Evolutionary conservation across 1,140 invertebrate species (phyloP).

Genomic region (Drosophila nigromelanica): DNA sequence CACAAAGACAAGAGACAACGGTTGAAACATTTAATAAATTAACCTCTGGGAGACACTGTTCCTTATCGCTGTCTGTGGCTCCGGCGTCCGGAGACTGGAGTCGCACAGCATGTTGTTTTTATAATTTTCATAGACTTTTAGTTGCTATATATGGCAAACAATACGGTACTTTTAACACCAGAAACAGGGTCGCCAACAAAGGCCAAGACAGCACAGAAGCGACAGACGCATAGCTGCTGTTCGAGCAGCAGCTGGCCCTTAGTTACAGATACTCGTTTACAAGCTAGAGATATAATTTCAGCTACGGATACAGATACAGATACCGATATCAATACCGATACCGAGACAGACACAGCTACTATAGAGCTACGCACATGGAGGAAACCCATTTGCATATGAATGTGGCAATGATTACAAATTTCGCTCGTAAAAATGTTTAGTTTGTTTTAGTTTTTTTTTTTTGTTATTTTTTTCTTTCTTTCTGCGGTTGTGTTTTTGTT

Average conservation of each 20-base stretch:
- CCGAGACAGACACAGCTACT: conserved; percentile 37
- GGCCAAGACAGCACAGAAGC: conserved; percentile 79
- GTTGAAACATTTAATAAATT: conserved; percentile 73
- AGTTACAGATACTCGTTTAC: conserved; percentile 20
- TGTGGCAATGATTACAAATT: conserved; percentile 83
- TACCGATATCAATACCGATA: conserved; percentile 16
- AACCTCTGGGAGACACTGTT: conserved; percentile 42
- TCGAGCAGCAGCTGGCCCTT: conserved; percentile 75
- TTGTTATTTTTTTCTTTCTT: no score
- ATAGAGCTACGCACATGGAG: conserved; percentile 32
- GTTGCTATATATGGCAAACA: conserved; percentile 74
- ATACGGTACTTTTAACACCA: conserved; percentile 82
- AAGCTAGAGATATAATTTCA: conserved; percentile 6
- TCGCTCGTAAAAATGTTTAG: conserved; percentile 82
- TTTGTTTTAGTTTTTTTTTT: conserved; percentile 63
- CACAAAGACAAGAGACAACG: conserved; percentile 30
- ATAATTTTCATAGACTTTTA: conserved; percentile 44
- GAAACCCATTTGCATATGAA: conserved; percentile 76
- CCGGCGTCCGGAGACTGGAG: conserved; percentile 14
- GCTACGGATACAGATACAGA: conserved; percentile 32
- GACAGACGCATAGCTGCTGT: conserved; percentile 75
- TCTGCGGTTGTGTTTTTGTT: conserved; percentile 23
- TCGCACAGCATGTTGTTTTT: conserved; percentile 52
- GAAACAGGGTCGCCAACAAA: conserved; percentile 62
- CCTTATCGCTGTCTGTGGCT: conserved; percentile 53